Base-by-base conservation (phyloP, 2,113 vertebrate species). In the Psilopsiagon aymara region DNA sequence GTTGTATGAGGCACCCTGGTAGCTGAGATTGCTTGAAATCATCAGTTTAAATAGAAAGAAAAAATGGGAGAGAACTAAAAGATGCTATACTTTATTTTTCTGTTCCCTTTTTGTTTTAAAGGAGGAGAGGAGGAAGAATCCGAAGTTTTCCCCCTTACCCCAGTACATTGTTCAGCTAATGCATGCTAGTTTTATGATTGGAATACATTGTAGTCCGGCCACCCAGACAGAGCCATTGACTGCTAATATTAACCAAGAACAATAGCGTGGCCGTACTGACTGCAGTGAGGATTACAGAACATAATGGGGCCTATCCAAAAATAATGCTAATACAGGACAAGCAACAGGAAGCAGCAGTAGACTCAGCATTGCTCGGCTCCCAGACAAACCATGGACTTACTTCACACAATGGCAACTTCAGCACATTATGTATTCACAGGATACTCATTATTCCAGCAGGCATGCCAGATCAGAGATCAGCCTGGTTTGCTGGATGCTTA, bases 231-330 rank as follows among this genome's bases (percentile, higher is more conserved):
- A 93, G 91, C 96, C 97, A 97, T 97, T 96, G 98, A 97, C 98
- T 97, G 98, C 97, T 98, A 98, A 98, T 98, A 98, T 98, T 98
- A 98, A 98, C 97, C 97, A 66, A 97, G 98, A 98, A 99, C 99
- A 99, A 99, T 99, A 93, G 98, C 8, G 77, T 98, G 98, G 98
- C 98, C 98, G 94, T 98, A 95, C 96, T 98, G 98, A 98, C 99
- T 98, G 98, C 98, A 98, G 97, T 90, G 98, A 98, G 99, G 99
- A 99, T 99, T 99, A 99, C 95, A 82, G 98, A 98, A 98, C 98
- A 99, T 98, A 99, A 99, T 99, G 96, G 98, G 97, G 94, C 97
- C 97, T 79, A 98, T 98, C 98, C 98, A 98, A 98, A 98, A 99
- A 98, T 99, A 99, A 98, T 98, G 98, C 98, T 98, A 98, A 98